A percentile compares a stretch with the other conserved stretches of the same genome.
phyloP scores from a whole-genome alignment of 2,888 invertebrate genomes.

The Spatulosminthurus flaviceps region DNA sequence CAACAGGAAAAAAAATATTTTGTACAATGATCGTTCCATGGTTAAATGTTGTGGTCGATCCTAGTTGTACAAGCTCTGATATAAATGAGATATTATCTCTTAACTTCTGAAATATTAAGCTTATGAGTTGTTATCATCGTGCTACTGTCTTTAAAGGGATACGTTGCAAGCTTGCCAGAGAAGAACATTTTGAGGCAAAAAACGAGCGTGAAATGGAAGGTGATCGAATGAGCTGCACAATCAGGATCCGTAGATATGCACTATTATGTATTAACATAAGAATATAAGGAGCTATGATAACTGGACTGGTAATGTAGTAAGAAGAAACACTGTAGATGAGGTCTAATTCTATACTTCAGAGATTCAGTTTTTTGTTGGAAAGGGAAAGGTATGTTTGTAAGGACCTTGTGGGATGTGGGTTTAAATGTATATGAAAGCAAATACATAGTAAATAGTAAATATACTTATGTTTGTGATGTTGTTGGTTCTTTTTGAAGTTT shows the following conservation, averaged over 20 bases:
- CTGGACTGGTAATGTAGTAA: neutral
- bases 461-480: neutral
- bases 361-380: neutral
- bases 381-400: too few relatives aligned
- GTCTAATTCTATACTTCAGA: neutral
- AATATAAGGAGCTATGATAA: too few relatives aligned
- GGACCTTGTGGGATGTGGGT: too few relatives aligned
- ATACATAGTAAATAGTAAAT: neutral
- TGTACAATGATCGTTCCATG: too few relatives aligned
- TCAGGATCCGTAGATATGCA: neutral
- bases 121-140: neutral
- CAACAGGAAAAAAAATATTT: too few relatives aligned
- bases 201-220: neutral
- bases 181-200: neutral
- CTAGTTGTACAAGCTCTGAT: too few relatives aligned
- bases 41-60: too few relatives aligned
- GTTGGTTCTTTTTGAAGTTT: conserved; percentile 16
- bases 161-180: neutral
- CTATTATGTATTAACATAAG: neutral
- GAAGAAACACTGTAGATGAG: neutral
- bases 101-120: neutral
- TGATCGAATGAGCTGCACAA: neutral
- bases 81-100: neutral
- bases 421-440: too few relatives aligned
- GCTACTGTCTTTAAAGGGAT: neutral